Base-by-base conservation (phyloP, 1,140 invertebrate species). In the Scaptomyza hsui region DNA sequence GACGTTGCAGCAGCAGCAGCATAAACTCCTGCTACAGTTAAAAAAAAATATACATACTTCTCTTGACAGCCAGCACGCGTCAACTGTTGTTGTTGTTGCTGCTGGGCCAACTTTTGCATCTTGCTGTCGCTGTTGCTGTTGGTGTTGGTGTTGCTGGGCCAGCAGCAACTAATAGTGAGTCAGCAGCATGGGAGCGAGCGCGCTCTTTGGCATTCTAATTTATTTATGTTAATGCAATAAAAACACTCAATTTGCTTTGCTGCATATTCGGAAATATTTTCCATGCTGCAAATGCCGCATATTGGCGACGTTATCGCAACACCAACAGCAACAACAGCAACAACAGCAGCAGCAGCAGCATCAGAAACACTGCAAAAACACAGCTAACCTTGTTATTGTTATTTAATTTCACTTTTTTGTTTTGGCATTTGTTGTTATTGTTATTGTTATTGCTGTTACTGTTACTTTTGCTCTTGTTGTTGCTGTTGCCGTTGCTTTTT, bases 161-260 rank as follows among this genome's bases (percentile, higher is more conserved):
- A n/a, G n/a, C n/a, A n/a, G n/a, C n/a, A 56, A 57, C 39, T 65
- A 37, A 37, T 37, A 37, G 64, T 79, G 72, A 80, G 65, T 78
- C 63, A 73, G 69, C 78, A 65, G 64, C 60, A 67, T 57, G 63
- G 42, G 12, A 12, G 39, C 52, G 49, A 41, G 57, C 56, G 51
- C 55, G 61, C 72, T 55, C 63, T 55, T 57, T 65, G 73, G 62
- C 74, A 75, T 88, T 86, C 73, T 88, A 88, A 86, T 86, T 86
- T 88, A 77, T 86, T 86, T 88, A 86, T 86, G 81, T 88, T 86
- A 86, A 86, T 85, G 82, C 77, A 88, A 88, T 88, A 81, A 86
- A 88, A 88, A 88, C 81, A 86, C 77, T 86, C 78, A 81, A 86
- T 86, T 78, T 72, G 77, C 37, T n/a, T n/a, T 21, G 55, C 70